phyloP scores from a whole-genome alignment of 2,888 invertebrate species.

The Sclerodermus sp. region DNA sequence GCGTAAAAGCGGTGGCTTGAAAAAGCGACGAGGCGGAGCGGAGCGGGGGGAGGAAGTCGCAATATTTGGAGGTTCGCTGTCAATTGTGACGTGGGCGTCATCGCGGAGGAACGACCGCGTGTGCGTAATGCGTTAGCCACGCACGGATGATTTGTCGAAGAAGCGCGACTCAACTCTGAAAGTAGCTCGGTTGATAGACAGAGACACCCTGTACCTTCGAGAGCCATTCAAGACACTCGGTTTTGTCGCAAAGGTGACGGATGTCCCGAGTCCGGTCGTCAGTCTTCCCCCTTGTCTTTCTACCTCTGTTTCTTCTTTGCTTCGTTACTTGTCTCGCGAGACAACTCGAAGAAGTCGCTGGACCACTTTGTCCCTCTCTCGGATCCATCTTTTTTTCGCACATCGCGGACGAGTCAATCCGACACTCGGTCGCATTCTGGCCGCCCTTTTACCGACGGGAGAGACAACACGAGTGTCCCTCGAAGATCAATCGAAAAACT shows the following conservation, averaged over 20 bases:
- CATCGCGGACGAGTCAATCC: constrained; percentile 45
- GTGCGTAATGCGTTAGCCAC: no score
- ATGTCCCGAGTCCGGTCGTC: constrained; percentile 34
- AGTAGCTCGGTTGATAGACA: neutral
- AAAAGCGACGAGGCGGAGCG: no score
- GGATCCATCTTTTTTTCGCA: constrained; percentile 20
- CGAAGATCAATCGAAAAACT: no score
- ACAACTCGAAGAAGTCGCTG: constrained; percentile 43
- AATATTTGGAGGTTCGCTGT: no score
- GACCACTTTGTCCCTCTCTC: constrained; percentile 52
- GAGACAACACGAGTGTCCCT: neutral
- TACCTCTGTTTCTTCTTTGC: constrained; percentile 11
- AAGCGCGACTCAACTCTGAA: no score
- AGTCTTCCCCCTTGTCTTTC: constrained; percentile 30
- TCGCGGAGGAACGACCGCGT: no score
- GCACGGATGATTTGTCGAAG: no score
- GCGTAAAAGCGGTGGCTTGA: no score
- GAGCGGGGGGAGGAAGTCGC: no score
- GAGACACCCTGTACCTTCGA: constrained; percentile 14
- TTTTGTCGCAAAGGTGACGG: constrained; percentile 46
- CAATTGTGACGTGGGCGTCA: no score
- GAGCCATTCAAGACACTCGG: constrained; percentile 35
- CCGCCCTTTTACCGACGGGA: constrained; percentile 21
- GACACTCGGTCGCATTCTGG: constrained; percentile 37
- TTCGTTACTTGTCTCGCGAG: constrained; percentile 16